Conservation (phyloP, 92 coral and sea anemone genomes). For the Palythoa heliodiscus region DNA sequence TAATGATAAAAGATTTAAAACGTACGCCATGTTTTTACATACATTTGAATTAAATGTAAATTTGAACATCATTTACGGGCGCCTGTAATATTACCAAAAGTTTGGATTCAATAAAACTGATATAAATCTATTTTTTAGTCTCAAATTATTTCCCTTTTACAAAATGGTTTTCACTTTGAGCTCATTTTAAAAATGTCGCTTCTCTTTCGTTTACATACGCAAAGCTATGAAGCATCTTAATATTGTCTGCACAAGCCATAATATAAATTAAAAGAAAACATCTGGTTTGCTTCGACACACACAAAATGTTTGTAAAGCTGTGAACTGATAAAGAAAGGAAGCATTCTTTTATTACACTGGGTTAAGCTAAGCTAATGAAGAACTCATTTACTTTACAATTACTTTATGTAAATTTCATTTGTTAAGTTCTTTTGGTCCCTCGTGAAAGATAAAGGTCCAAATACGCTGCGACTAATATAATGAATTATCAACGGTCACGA, state of each 20-base stretch:
- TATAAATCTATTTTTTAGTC: not conserved
- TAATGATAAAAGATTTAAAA: not conserved
- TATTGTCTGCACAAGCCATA: no score
- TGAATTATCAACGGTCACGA: slow-evolving; percentile 2
- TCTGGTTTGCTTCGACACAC: no score
- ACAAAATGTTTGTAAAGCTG: slow-evolving; percentile 2
- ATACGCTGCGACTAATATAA: not conserved
- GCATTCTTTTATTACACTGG: slow-evolving; percentile 24
- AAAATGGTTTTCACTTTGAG: not conserved
- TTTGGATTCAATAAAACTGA: not conserved
- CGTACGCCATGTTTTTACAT: not conserved
- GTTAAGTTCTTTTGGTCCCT: slow-evolving; percentile 6
- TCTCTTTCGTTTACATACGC: not conserved
- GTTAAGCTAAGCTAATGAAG: slow-evolving; percentile 28
- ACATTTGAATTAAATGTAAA: not conserved
- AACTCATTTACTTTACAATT: slow-evolving; percentile 22
- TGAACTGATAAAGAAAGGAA: slow-evolving; percentile 1
- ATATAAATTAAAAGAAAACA: no score
- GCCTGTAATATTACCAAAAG: not conserved
- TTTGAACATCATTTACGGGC: not conserved
- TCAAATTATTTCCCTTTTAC: not conserved
- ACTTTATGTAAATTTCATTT: slow-evolving; percentile 33
- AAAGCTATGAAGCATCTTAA: not conserved
- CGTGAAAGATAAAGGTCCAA: not conserved
- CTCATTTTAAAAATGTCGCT: not conserved